These are phyloP conservation scores for Mimachlamys varia DNA, from an alignment of 2,888 invertebrate species.

Conservation along the genomic window DNA sequence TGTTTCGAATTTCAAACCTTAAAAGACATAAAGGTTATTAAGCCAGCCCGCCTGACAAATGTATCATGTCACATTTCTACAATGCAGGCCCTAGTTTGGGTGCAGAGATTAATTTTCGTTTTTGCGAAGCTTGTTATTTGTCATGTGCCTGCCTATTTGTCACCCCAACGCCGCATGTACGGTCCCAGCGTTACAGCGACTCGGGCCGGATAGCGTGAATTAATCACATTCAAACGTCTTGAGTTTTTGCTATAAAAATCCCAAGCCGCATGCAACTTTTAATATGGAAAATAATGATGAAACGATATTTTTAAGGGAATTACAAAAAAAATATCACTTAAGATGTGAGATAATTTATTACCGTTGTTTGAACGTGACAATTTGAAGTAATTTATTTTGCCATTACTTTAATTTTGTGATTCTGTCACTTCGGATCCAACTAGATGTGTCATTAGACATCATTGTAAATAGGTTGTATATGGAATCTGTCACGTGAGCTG, in stretches of 20 bases:
- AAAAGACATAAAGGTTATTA: constrained; percentile 29
- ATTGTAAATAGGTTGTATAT: background rate
- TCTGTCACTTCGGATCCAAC: constrained; percentile 3
- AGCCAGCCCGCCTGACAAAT: constrained; percentile 8
- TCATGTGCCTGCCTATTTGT: background rate
- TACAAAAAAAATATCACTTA: constrained; percentile 9
- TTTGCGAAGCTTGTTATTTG: constrained; percentile 29
- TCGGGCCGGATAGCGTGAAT: background rate
- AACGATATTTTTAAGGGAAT: background rate
- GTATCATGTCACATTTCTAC: constrained; percentile 19
- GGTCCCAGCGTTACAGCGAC: background rate
- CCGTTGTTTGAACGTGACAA: constrained; percentile 5
- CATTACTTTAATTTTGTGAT: constrained; percentile 29
- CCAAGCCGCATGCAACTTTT: constrained; percentile 19
- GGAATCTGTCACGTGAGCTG: background rate
- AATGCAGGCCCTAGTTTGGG: constrained; percentile 10
- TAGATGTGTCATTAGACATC: constrained; percentile 14
- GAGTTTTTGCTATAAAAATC: constrained; percentile 1
- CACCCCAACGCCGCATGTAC: background rate
- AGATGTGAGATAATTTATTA: constrained; percentile 16
- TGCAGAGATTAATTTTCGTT: constrained; percentile 29
- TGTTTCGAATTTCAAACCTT: constrained; percentile 29
- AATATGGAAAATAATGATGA: constrained; percentile 29
- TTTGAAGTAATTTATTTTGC: constrained; percentile 21
- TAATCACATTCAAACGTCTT: background rate